Base-by-base conservation (phyloP, 2,888 invertebrate genomes). In the Choreutis nemorana region DNA sequence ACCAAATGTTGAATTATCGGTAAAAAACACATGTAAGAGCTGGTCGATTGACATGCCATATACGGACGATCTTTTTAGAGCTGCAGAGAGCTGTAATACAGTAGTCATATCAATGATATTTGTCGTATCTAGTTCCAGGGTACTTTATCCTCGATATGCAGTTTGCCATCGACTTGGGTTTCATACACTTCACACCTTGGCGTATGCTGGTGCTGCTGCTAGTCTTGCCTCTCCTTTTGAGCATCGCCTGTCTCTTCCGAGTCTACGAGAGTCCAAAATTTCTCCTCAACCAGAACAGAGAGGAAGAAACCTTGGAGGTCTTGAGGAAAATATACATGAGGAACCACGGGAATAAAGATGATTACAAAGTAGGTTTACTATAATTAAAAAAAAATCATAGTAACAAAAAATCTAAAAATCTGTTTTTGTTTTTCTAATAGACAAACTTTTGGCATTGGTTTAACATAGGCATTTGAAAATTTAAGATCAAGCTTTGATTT, bases 251-350 rank as follows among this genome's bases (percentile, higher is more conserved):
- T 0, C 52, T 84, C 5, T 61, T 75, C 13, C 70, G 81, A 34
- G 78, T 83, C 36, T 82, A 87, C n/a, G 89, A 90, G 51, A 89
- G 87, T 47, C 89, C 89, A 1, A 88, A 87, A 52, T 90, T 86
- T 50, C 56, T 89, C 2, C 81, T 87, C 60, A 81, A 84, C 14
- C 73, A 75, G 26, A 83, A 84, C 3, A 61, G 70, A 14, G 78
- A 81, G 32, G 71, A 79, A 1, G 81, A 85, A 37, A 87, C 87
- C 0, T 39, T 88, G n/a, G 40, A 64, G n/a, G 70, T 84, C 6
- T 73, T 88, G 34, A 55, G 54, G 31, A 67, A 55, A 33, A 84
- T 89, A 2, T 86, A 82, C 49, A 47, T 56, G 0, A 55, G 71
- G 25, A 87, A 87, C 47, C 82, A 81, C 4, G 44, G 46, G 2